Evolutionary conservation across 2,113 vertebrate species (phyloP).

Genomic region (Amia ocellicauda): DNA sequence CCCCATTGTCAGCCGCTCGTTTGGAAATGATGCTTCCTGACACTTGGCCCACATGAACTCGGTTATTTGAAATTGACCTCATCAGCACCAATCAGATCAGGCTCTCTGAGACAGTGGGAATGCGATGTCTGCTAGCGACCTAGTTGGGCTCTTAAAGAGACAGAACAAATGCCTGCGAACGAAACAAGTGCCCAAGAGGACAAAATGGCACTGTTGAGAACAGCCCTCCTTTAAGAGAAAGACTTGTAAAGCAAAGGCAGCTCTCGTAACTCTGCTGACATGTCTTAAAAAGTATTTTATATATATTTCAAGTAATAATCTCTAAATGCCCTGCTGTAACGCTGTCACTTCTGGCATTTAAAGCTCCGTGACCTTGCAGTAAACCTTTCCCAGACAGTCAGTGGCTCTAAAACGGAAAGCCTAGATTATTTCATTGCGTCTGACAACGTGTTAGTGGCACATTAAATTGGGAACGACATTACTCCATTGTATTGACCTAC

Average conservation of each 20-base stretch:
- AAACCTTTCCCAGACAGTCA: constrained; percentile 12
- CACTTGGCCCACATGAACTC: constrained; percentile 40
- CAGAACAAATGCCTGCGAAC: constrained; percentile 15
- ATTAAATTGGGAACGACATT: constrained; percentile 52
- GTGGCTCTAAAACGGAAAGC: constrained; percentile 1
- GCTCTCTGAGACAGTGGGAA: constrained; percentile 26
- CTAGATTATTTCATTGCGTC: constrained; percentile 37
- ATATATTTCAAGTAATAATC: background rate
- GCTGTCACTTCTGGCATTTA: constrained; percentile 10
- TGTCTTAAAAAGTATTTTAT: too few relatives aligned
- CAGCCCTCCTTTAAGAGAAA: too few relatives aligned
- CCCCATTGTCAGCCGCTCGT: constrained; percentile 29
- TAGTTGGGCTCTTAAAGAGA: constrained; percentile 52
- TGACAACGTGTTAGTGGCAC: constrained; percentile 59
- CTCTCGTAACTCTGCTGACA: too few relatives aligned
- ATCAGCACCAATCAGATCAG: constrained; percentile 51
- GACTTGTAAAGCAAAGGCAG: too few relatives aligned
- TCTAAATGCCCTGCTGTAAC: background rate
- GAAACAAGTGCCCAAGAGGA: background rate
- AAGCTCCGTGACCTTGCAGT: constrained; percentile 4
- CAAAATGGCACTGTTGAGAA: background rate
- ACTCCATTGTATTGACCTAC: constrained; percentile 53
- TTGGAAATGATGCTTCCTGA: constrained; percentile 53
- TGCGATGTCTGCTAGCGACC: constrained; percentile 36
- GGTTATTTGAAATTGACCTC: constrained; percentile 52